Evolutionary conservation across 2,888 invertebrate species (phyloP), one percentile per base, ranked within the genome.

Genomic region (Megaustenia siamemsis): DNA sequence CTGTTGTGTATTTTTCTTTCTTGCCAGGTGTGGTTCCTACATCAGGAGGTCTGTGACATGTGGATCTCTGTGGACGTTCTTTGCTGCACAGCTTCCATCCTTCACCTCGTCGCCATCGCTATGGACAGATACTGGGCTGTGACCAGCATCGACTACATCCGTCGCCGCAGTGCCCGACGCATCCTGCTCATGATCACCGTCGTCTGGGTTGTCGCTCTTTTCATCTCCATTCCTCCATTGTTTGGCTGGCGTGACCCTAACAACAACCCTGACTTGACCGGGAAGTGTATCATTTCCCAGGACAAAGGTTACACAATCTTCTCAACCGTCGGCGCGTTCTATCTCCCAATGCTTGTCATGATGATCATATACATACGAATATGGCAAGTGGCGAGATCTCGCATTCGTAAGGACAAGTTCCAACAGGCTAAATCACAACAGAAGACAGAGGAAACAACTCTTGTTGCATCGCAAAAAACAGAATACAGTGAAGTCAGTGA

Each of bases 51-150:
- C 24, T 98, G 99, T 94, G 98, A 98, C 95, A 97, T 98, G 96
- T 99, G 98, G 98, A 98, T 98, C 60, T 97, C 97, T 68, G 97
- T 97, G 90, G 99, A 99, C 94, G 98, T 99, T n/a, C 96, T 99
- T 0, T 97, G 98, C 95, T 99, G 99, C 94, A 98, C 99, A 0
- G 97, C 98, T 82, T 98, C 98, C 90, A 98, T 99, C 93, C 95
- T 99, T 91, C 99, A 99, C 95, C 96, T 99, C 88, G 98, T 99
- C 89, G 98, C 98, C 91, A 98, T 99, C 92, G 98, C 99, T 88
- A 96, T 98, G 89, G 98, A 99, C 95, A 96, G 98, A 85, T 99
- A 98, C 95, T 99, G 99, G 99, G 98, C 99, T 86, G 98, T 99
- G 91, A 99, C 99, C 86, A 96, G 98, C 94, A 97, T 99, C 88